Evolutionary conservation across 2,888 invertebrate genomes (phyloP).

Genomic region (Synergus japonicus): DNA sequence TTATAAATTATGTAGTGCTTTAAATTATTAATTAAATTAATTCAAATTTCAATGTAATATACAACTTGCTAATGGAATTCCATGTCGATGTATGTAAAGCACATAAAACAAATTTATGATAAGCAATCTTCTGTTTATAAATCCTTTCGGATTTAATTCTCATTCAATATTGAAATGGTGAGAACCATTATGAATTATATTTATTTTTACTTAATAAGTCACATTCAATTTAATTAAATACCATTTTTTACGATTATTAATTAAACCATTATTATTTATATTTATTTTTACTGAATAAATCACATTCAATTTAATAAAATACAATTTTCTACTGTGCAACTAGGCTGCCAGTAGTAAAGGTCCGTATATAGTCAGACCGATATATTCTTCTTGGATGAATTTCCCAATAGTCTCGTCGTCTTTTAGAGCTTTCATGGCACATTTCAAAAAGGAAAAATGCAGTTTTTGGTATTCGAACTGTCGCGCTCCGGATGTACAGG

Average conservation of each 20-base stretch:
- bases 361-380: too few relatives aligned
- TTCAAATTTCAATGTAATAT: too few relatives aligned
- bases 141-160: neutral
- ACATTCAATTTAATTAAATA: too few relatives aligned
- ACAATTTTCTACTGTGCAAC: neutral
- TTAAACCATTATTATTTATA: neutral
- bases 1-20: neutral
- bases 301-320: neutral
- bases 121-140: neutral
- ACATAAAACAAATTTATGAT: too few relatives aligned
- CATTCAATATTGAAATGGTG: neutral
- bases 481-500: constrained; percentile 9
- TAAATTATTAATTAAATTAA: neutral
- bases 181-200: neutral
- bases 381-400: neutral
- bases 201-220: too few relatives aligned
- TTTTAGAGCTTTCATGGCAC: neutral
- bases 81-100: neutral
- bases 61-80: neutral
- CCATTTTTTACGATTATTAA: too few relatives aligned
- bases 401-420: neutral
- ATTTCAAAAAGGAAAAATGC: neutral
- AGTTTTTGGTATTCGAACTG: constrained; percentile 2
- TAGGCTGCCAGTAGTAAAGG: too few relatives aligned
- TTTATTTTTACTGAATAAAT: too few relatives aligned